phyloP scores from a whole-genome alignment of 2,113 vertebrate genomes.

The Mirounga angustirostris region DNA sequence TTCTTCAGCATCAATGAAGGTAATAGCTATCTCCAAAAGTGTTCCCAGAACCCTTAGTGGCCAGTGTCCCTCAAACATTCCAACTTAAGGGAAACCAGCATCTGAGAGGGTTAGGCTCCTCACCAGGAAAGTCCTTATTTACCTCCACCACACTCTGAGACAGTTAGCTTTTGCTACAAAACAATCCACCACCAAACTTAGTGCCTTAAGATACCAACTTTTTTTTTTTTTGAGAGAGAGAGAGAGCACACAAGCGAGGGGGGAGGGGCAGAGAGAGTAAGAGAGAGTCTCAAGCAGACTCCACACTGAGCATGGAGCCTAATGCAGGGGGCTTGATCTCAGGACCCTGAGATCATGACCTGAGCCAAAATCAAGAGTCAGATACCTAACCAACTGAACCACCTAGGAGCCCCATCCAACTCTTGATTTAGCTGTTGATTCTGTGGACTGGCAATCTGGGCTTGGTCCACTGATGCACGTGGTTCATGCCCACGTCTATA shows the following conservation, averaged over 20 bases:
- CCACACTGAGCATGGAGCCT: not conserved
- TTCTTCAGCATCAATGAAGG: not conserved
- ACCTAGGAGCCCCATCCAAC: not conserved
- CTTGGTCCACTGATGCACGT: not conserved
- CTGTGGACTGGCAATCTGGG: not conserved
- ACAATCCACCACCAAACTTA: not conserved
- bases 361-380: not conserved
- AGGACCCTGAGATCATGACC: not conserved
- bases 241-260: not conserved
- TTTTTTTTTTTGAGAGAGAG: not conserved
- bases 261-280: not conserved
- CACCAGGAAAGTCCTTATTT: not conserved
- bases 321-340: not conserved
- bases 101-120: not conserved
- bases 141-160: not conserved
- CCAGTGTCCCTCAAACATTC: not conserved
- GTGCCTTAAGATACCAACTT: not conserved
- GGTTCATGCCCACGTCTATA: rapidly evolving
- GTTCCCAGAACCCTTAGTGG: not conserved
- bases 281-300: not conserved
- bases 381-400: not conserved
- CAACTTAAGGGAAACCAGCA: not conserved
- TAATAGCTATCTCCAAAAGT: not conserved
- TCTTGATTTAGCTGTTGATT: not conserved
- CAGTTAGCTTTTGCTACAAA: not conserved